Evolutionary conservation across 2,797 vertebrate genomes (phyloP).

Genomic region (Crenuchus spilurus): DNA sequence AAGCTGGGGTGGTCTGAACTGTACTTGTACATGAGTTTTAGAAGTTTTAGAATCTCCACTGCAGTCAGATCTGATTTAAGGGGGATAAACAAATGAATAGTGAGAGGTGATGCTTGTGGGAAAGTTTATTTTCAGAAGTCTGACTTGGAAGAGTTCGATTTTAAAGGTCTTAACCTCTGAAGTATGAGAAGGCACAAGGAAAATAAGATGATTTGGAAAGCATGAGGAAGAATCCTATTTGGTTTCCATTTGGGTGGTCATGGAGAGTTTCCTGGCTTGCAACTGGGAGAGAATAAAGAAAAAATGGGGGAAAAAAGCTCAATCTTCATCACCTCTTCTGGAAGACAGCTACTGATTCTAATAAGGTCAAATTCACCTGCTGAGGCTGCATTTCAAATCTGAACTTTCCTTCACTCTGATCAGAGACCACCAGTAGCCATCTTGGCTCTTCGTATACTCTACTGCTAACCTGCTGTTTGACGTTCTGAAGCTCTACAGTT

Average conservation of each 20-base stretch:
- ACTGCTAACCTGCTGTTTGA: background rate
- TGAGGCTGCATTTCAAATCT: background rate
- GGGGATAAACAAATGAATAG: background rate
- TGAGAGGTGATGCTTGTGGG: background rate
- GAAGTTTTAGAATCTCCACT: background rate
- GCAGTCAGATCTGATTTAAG: background rate
- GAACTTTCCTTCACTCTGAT: background rate
- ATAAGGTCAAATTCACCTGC: conserved; percentile 1
- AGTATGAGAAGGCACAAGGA: background rate
- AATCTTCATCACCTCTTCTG: background rate
- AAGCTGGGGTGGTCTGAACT: too few relatives aligned
- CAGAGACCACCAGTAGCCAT: background rate
- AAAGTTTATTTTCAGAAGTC: conserved; percentile 1
- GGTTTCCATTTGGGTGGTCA: conserved; percentile 19
- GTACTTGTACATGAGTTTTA: too few relatives aligned
- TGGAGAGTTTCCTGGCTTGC: background rate
- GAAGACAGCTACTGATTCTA: background rate
- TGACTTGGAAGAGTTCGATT: background rate
- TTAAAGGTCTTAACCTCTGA: background rate
- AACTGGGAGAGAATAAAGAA: background rate
- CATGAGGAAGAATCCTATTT: background rate
- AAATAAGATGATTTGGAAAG: background rate
- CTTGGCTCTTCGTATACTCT: background rate
- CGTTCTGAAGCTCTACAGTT: conserved; percentile 5
- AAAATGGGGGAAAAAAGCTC: background rate